Evolutionary conservation across 2,888 invertebrate genomes (phyloP).

Genomic region (Eupithecia centaureata): DNA sequence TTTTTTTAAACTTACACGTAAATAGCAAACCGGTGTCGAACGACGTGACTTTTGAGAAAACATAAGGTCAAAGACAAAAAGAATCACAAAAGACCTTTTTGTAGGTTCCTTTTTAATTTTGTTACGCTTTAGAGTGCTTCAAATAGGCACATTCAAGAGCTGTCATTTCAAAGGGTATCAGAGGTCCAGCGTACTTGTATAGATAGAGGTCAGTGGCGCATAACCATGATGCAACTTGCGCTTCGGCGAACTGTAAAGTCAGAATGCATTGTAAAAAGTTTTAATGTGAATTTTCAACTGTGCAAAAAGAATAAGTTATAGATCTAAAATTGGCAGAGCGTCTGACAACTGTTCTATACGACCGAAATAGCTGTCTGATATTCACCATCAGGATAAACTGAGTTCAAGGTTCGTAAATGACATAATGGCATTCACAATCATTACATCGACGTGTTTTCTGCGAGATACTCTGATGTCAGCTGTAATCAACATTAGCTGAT

Average conservation of each 20-base stretch:
- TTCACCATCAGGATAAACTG: slow-evolving; percentile 31
- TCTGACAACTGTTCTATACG: neutral
- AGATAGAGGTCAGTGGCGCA: no score
- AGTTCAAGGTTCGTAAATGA: slow-evolving; percentile 52
- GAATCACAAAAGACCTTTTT: neutral
- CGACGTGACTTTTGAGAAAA: neutral
- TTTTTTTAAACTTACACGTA: no score
- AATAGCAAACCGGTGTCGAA: neutral
- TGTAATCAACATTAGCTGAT: slow-evolving; percentile 24
- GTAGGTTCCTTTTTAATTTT: neutral
- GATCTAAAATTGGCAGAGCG: slow-evolving; percentile 7
- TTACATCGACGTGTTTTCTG: slow-evolving; percentile 1
- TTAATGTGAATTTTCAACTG: neutral
- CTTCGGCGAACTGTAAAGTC: neutral
- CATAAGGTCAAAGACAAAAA: neutral
- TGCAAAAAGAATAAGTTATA: neutral
- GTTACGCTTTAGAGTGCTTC: neutral
- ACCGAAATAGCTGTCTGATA: slow-evolving; percentile 11
- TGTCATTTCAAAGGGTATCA: no score
- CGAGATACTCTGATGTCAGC: slow-evolving; percentile 36
- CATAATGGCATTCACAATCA: slow-evolving; percentile 43
- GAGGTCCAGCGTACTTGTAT: no score
- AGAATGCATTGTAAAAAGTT: neutral
- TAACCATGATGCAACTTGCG: neutral
- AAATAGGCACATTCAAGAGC: no score